Evolutionary conservation across 2,888 invertebrate genomes (phyloP), one percentile per base, ranked within the genome.

Genomic region (Caenorhabditis uteleia): DNA sequence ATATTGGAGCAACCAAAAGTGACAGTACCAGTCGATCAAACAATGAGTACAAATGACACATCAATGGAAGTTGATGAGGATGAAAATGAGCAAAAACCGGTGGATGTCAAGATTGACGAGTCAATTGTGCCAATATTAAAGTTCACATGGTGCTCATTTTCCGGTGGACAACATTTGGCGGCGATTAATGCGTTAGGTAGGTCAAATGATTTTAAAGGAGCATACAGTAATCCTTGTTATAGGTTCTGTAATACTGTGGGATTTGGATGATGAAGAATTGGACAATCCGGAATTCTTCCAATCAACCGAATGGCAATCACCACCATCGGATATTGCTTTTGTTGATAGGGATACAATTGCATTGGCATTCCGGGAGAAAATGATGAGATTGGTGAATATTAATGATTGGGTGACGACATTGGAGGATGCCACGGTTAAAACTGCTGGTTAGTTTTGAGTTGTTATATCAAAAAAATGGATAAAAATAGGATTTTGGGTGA

Each of bases 361-460:
- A 0, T 51, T 71, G 3, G 50, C 56, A 14, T 71, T 71, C 57
- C 56, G 65, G 7, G 71, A 71, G 36, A 62, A 46, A 29, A 6
- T 61, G 12, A 38, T 66, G 3, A 43, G 54, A 38, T 51, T 68
- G 14, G 46, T 66, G 31, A 62, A 66, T 33, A 20, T 71, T 2
- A 34, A 47, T 7, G 40, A 33, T 4, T 62, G 61, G 61, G 45
- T 38, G 8, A 43, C 49, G 10, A 46, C 45, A 10, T 26, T 66
- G 38, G 60, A 66, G 26, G 68, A 68, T 42, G 45, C 49, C 7
- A 57, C 71, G 1, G 29, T 51, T 7, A 66, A 66, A 43, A 64
- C 62, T 6, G 62, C 68, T 31, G 68, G 71, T 54, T 16, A 33
- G 33, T n/a, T n/a, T n/a, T n/a, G n/a, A n/a, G n/a, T n/a, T n/a